phyloP scores from a whole-genome alignment of 2,888 invertebrate genomes.

The Clitarchus hookeri region DNA sequence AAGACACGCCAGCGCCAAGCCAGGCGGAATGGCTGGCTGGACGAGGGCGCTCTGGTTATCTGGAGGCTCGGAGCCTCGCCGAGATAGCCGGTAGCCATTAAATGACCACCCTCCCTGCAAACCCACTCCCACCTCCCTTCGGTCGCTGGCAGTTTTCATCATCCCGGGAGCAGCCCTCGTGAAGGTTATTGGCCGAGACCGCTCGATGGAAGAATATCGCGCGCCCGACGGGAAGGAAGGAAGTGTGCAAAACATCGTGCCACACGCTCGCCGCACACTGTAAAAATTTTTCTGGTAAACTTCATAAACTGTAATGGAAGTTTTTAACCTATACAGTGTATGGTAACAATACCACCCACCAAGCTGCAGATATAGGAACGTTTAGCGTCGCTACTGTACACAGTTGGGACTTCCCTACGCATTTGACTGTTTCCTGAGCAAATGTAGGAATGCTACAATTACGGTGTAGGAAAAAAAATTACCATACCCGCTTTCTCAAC shows the following conservation, averaged over 20 bases:
- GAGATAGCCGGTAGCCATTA: conserved; percentile 14
- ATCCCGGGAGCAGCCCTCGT: conserved; percentile 1
- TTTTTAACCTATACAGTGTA: too few relatives aligned
- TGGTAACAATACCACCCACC: too few relatives aligned
- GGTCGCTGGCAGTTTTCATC: conserved; percentile 9
- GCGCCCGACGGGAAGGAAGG: neutral
- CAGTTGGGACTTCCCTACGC: too few relatives aligned
- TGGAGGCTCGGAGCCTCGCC: neutral
- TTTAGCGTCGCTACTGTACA: too few relatives aligned
- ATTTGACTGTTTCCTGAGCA: too few relatives aligned
- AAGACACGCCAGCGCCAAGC: too few relatives aligned
- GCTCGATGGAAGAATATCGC: conserved; percentile 2
- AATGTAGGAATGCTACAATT: too few relatives aligned
- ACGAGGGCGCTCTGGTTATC: neutral
- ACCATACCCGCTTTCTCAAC: too few relatives aligned
- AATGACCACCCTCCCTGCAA: neutral
- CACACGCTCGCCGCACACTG: neutral
- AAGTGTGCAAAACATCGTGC: neutral
- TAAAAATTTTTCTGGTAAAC: too few relatives aligned
- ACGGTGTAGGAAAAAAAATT: too few relatives aligned
- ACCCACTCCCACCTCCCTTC: neutral
- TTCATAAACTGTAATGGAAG: too few relatives aligned
- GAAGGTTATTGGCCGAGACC: conserved; percentile 10
- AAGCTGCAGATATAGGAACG: too few relatives aligned
- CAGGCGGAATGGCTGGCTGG: neutral